Evolutionary conservation across 2,113 vertebrate species (phyloP), one percentile per base, ranked within the genome.

Genomic region (Fulmarus glacialis): DNA sequence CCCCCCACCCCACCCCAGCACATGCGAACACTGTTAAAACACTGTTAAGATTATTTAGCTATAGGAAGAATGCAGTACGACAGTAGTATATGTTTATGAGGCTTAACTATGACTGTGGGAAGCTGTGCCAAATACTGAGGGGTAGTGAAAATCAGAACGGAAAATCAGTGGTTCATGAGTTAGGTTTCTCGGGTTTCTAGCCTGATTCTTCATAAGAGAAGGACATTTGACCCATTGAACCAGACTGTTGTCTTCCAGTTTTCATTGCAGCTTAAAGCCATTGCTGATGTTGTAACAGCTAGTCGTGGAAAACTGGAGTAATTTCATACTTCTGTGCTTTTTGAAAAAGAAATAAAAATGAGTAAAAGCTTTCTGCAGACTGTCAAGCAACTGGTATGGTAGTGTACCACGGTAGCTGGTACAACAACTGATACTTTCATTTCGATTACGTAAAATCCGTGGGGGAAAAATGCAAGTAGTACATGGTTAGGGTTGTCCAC

Each of bases 1-100:
- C 4, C 2, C 4, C 27, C 8, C 8, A n/a, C n/a, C n/a, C n/a
- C n/a, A n/a, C 21, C 1, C 26, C 15, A 48, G 8, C 18, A 75
- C 50, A 24, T 38, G 3, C 9, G 30, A 93, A 56, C 40, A 29
- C 36, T 59, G 26, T 32, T 71, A 48, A 67, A 93, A 56, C 40
- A 29, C 36, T 59, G 26, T 32, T 71, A 48, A 67, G 56, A 80
- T 59, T 24, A 74, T 92, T 91, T 23, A 88, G 9, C 67, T 72
- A 0, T 32, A 15, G 60, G 38, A 86, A 42, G 77, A 67, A 58
- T 56, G 19, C 43, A 56, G 59, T 86, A 30, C 19, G 72, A 24
- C 59, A 20, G 9, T 89, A 20, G 9, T 89, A 11, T 81, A 19
- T 79, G 48, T 81, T 90, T 82, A 52, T 78, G 72, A 95, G 58